phyloP scores from a whole-genome alignment of 2,113 vertebrate genomes.

The Recurvirostra avosetta region DNA sequence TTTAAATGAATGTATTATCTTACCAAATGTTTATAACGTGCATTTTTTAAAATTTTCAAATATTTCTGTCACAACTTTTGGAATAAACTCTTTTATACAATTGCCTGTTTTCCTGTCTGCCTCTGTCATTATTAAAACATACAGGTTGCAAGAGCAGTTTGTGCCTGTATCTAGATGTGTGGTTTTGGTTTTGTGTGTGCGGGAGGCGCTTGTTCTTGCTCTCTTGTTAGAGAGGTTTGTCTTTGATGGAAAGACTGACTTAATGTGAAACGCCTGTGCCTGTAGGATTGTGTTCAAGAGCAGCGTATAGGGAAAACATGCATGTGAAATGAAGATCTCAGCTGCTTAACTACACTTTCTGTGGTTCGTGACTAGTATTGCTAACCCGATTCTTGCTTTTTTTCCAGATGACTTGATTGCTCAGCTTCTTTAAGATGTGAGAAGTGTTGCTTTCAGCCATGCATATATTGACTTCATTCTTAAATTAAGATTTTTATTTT shows the following conservation, averaged over 20 bases:
- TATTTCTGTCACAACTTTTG: slow-evolving; percentile 1
- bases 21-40: not conserved
- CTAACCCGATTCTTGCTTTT: not conserved
- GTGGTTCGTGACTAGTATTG: not conserved
- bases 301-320: not conserved
- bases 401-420: not conserved
- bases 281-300: not conserved
- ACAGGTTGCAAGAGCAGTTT: not conserved
- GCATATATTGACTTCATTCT: not conserved
- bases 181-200: not conserved
- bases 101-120: not conserved
- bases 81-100: slow-evolving; percentile 47
- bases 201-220: not conserved
- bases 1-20: not conserved
- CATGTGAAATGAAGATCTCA: not conserved
- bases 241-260: slow-evolving; percentile 22
- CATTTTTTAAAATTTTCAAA: not conserved
- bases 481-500: not conserved
- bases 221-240: not conserved
- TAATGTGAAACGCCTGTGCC: not conserved
- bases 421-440: not conserved
- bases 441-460: not conserved
- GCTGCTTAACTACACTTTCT: not conserved
- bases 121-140: not conserved
- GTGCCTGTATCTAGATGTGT: not conserved